Conservation (phyloP, 2,888 invertebrate genomes). For the Eilema sororculum region DNA sequence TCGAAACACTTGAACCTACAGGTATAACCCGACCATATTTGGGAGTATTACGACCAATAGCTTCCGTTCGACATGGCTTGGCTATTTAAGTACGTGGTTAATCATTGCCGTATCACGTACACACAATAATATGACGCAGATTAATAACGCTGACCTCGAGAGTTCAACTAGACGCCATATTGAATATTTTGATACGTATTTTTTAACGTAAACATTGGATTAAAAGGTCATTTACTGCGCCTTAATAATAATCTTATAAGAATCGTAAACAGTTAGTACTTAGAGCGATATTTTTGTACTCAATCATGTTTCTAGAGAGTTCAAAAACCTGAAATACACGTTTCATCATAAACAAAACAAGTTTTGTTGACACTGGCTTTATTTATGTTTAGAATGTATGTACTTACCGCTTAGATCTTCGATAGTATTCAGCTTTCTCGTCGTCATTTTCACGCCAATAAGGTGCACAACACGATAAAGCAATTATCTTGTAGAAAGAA, state of each 20-base stretch:
- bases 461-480: slow-evolving; percentile 52
- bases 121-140: slow-evolving; percentile 60
- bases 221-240: slow-evolving; percentile 27
- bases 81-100: slow-evolving; percentile 45
- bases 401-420: slow-evolving; percentile 84
- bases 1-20: slow-evolving; percentile 48
- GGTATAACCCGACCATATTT: slow-evolving; percentile 57
- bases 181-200: slow-evolving; percentile 43
- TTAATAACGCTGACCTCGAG: slow-evolving; percentile 58
- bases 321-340: slow-evolving; percentile 57
- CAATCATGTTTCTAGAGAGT: slow-evolving; percentile 13
- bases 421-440: slow-evolving; percentile 81
- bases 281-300: neutral
- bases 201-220: slow-evolving; percentile 43
- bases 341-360: slow-evolving; percentile 61
- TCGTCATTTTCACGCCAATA: slow-evolving; percentile 70
- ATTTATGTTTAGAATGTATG: slow-evolving; percentile 61
- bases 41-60: slow-evolving; percentile 42
- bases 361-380: slow-evolving; percentile 64
- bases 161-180: slow-evolving; percentile 56
- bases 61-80: slow-evolving; percentile 29
- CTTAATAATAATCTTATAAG: neutral
- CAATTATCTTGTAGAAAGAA: slow-evolving; percentile 42
- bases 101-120: slow-evolving; percentile 54
- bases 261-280: neutral